Conservation (phyloP, 2,888 invertebrate species). For the Diarsia rubi region DNA sequence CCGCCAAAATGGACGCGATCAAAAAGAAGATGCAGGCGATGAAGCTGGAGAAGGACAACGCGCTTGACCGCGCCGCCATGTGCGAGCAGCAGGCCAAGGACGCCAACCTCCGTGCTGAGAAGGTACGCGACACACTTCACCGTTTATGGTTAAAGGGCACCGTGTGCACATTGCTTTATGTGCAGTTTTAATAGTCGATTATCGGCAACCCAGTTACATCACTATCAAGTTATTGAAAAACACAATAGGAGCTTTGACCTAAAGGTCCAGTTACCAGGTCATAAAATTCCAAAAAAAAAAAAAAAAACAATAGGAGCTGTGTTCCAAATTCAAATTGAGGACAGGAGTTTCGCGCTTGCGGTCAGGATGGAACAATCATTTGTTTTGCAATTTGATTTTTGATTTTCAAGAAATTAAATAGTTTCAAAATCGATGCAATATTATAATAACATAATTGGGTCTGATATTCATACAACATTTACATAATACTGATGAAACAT, state of each 20-base stretch:
- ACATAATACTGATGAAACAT: constrained; percentile 1
- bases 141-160: constrained; percentile 66
- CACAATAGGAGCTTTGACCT: no score
- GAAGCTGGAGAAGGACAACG: constrained; percentile 99
- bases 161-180: constrained; percentile 46
- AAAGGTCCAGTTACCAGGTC: no score
- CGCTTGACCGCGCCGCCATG: constrained; percentile 98
- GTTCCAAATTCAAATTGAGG: constrained; percentile 30
- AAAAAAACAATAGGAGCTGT: not conserved
- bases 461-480: not conserved
- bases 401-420: constrained; percentile 2
- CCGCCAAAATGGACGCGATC: constrained; percentile 99
- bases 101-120: constrained; percentile 96
- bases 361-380: not conserved
- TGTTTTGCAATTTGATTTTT: constrained; percentile 5
- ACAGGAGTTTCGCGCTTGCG: not conserved
- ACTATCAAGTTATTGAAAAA: constrained; percentile 5
- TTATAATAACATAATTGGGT: not conserved
- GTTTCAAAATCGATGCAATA: not conserved
- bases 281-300: no score
- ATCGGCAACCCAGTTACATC: constrained; percentile 33
- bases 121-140: constrained; percentile 88
- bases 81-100: constrained; percentile 99
- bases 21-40: constrained; percentile 99
- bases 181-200: constrained; percentile 49